Evolutionary conservation across 2,888 invertebrate species (phyloP).

Genomic region (Alentia gelatinosa): DNA sequence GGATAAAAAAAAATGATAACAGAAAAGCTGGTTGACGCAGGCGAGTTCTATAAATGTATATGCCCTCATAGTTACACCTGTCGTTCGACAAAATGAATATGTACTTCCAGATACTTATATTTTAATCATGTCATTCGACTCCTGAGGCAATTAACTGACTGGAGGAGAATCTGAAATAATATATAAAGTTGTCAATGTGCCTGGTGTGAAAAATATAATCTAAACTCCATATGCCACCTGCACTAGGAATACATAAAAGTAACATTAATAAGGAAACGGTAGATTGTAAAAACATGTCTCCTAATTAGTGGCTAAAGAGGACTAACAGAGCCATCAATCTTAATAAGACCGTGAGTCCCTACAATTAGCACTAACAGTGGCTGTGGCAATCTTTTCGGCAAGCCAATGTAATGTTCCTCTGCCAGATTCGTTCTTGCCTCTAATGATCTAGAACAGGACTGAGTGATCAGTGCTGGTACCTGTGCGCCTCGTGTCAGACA

Average conservation of each 20-base stretch:
- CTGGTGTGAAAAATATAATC: no score
- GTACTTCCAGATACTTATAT: no score
- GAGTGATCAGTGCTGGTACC: neutral
- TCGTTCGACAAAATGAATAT: no score
- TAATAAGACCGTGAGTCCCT: neutral
- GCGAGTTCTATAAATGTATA: no score
- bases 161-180: no score
- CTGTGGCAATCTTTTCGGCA: neutral
- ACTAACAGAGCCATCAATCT: neutral
- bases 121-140: no score
- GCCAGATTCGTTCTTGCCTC: neutral
- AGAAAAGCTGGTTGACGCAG: no score
- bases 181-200: no score
- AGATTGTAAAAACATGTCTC: neutral
- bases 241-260: neutral
- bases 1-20: no score
- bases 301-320: neutral
- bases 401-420: neutral
- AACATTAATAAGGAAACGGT: neutral
- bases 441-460: neutral
- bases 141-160: no score
- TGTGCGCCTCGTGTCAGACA: neutral
- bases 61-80: no score
- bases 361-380: neutral
- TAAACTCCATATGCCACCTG: neutral